Conservation (phyloP, 2,113 vertebrate species). For the Lepus timidus region DNA sequence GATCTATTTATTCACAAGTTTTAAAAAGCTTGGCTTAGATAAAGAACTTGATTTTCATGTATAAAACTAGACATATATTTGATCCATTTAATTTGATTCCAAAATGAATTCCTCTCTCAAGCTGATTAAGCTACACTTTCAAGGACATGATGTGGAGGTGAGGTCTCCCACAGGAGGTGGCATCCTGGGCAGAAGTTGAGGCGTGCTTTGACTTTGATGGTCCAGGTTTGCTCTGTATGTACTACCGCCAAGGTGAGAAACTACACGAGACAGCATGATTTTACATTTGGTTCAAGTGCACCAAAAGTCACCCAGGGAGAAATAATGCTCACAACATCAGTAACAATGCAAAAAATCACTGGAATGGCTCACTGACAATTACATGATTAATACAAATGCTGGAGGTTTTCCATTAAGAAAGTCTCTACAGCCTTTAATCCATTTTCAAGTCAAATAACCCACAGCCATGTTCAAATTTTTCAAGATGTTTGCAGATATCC, state of each 20-base stretch:
- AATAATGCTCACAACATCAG: not conserved
- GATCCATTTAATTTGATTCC: not conserved
- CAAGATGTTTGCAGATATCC: not conserved
- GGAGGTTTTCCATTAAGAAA: not conserved
- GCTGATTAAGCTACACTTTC: not conserved
- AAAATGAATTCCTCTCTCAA: not conserved
- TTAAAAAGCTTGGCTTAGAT: not conserved
- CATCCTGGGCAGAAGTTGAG: not conserved
- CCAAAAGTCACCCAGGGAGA: not conserved
- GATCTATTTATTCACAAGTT: not conserved
- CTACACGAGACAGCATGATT: not conserved
- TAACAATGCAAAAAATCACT: not conserved
- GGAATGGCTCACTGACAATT: not conserved
- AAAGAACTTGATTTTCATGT: not conserved
- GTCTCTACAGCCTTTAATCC: not conserved
- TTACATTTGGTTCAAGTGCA: not conserved
- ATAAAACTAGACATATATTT: not conserved
- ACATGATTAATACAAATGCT: not conserved
- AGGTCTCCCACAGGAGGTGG: not conserved
- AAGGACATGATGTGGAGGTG: not conserved
- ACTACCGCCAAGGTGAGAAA: not conserved
- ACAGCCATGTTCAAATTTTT: not conserved
- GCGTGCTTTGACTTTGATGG: not conserved
- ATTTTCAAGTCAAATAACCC: conserved; percentile 27
- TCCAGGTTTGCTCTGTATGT: not conserved